Evolutionary conservation across 1,140 invertebrate genomes (phyloP).

Genomic region (Coptotermes formosanus): DNA sequence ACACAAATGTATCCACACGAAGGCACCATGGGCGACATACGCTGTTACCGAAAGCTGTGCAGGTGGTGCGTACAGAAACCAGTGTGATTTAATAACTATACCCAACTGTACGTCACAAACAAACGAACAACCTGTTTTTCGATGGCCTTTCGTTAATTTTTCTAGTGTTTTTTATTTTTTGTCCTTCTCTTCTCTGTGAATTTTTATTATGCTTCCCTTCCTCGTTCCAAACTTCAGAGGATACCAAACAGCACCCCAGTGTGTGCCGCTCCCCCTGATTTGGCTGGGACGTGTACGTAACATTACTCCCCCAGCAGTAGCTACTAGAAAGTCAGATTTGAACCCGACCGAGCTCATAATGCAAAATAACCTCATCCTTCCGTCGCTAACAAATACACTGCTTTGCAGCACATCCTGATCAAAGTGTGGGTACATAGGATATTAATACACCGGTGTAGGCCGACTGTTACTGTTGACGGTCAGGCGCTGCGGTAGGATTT

Average conservation of each 20-base stretch:
- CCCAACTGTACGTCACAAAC: no score
- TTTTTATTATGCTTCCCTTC: background rate
- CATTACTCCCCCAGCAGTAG: background rate
- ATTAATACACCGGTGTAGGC: background rate
- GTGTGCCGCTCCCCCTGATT: background rate
- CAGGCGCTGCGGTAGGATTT: no score
- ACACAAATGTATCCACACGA: no score
- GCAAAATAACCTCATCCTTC: background rate
- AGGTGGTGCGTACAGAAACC: no score
- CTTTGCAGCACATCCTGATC: background rate
- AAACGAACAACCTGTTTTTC: no score
- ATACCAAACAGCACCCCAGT: background rate
- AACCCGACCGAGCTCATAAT: background rate
- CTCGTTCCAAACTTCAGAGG: background rate
- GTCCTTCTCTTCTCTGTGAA: background rate
- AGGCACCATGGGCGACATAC: no score
- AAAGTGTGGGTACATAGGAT: background rate
- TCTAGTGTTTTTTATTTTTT: background rate
- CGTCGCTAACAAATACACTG: background rate
- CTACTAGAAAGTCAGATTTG: constrained; percentile 16
- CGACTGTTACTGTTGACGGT: no score
- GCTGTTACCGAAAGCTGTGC: no score
- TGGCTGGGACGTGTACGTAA: background rate
- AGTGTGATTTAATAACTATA: no score
- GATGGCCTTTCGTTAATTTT: background rate